These are phyloP conservation scores for Chrysotoxum bicinctum DNA, from an alignment of 2,888 invertebrate species.

Conservation along the genomic window DNA sequence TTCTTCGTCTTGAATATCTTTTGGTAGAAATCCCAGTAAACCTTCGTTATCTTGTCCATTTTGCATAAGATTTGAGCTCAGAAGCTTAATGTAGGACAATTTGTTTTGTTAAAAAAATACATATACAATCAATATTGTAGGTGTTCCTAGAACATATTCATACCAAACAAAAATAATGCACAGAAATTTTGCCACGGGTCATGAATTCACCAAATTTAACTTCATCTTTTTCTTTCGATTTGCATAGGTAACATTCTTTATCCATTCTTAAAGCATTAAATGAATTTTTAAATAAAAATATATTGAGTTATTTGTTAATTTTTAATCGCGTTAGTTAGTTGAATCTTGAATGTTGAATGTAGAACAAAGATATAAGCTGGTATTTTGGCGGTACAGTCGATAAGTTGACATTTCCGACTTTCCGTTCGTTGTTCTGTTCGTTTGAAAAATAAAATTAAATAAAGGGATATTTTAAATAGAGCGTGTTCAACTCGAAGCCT, in stretches of 20 bases:
- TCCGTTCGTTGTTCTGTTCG: not conserved
- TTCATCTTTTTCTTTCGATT: constrained; percentile 48
- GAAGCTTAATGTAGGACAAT: constrained; percentile 82
- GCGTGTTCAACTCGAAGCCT: not conserved
- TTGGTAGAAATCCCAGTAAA: constrained; percentile 87
- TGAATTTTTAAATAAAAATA: not conserved
- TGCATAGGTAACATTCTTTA: constrained; percentile 50
- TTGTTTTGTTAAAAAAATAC: not conserved
- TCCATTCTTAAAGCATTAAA: constrained; percentile 47
- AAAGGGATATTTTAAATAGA: not conserved
- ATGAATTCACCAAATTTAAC: constrained; percentile 62
- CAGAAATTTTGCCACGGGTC: constrained; percentile 83
- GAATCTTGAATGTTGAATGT: not conserved
- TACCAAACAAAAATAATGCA: constrained; percentile 90
- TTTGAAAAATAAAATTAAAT: not conserved
- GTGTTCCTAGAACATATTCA: not conserved
- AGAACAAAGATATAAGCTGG: not conserved
- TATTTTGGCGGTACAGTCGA: constrained; percentile 1
- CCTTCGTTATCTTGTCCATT: constrained; percentile 87
- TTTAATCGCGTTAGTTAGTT: not conserved
- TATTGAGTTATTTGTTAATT: not conserved
- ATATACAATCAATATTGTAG: not conserved
- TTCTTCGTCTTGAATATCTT: constrained; percentile 87
- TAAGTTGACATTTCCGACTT: not conserved
- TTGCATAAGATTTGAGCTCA: constrained; percentile 88